Percentiles rank a stretch among this genome's conserved stretches.
Evolutionary conservation across 1,140 invertebrate species (phyloP).

Genomic region (Grapholita molesta): DNA sequence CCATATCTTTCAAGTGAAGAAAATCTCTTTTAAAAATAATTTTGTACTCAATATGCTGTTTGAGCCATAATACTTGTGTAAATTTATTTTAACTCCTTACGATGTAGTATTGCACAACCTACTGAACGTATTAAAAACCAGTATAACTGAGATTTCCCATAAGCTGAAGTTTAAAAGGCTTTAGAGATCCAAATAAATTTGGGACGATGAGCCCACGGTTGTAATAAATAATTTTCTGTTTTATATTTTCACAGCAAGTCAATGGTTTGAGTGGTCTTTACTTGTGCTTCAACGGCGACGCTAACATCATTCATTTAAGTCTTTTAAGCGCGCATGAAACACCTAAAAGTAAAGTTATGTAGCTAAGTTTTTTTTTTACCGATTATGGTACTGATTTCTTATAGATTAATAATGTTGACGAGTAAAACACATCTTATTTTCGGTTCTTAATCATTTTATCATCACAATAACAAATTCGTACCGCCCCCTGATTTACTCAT

Average conservation of each 20-base stretch:
- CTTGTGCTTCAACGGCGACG: not conserved
- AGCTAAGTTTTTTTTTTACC: no score
- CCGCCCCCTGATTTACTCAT: not conserved
- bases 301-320: no score
- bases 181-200: not conserved
- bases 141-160: not conserved
- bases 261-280: not conserved
- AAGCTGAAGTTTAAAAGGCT: not conserved
- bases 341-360: no score
- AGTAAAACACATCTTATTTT: no score
- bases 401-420: no score
- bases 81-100: slow-evolving; percentile 16
- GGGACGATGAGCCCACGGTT: no score
- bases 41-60: slow-evolving; percentile 12
- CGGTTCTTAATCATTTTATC: not conserved
- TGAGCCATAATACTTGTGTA: slow-evolving; percentile 1
- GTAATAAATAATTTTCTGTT: not conserved
- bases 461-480: not conserved
- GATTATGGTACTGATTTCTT: no score
- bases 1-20: not conserved
- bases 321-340: no score
- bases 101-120: not conserved
- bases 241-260: not conserved
- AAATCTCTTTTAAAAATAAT: not conserved
- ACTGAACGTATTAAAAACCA: not conserved